These are phyloP conservation scores for Phengaris alcon DNA, from an alignment of 2,888 invertebrate genomes.

Conservation along the genomic window DNA sequence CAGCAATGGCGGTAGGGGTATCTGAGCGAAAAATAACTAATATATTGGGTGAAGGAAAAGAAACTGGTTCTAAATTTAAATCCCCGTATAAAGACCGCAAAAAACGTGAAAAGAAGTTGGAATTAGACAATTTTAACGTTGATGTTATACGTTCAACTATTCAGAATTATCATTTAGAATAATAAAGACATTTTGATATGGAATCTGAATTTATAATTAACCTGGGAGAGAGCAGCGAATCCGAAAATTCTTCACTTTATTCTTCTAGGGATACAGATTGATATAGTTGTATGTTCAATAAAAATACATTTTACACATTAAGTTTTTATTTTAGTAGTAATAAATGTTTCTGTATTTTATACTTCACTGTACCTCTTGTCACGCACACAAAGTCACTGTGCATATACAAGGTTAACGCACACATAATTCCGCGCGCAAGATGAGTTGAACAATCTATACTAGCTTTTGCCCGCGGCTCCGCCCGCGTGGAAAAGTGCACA, in stretches of 20 bases:
- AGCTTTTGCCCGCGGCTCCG: too few relatives aligned
- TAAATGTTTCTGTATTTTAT: too few relatives aligned
- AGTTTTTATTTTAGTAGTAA: neutral
- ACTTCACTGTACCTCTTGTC: too few relatives aligned
- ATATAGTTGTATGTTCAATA: neutral
- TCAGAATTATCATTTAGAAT: slow-evolving; percentile 35
- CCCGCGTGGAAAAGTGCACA: too few relatives aligned
- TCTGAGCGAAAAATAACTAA: slow-evolving; percentile 35
- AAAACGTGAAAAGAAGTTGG: slow-evolving; percentile 30
- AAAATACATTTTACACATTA: neutral
- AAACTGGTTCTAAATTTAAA: slow-evolving; percentile 33
- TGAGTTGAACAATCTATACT: too few relatives aligned
- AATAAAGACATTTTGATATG: slow-evolving; percentile 30
- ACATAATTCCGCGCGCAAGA: too few relatives aligned
- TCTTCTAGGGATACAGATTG: slow-evolving; percentile 6
- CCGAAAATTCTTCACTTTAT: slow-evolving; percentile 21
- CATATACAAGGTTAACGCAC: too few relatives aligned
- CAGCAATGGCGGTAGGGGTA: slow-evolving; percentile 34
- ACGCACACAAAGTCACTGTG: too few relatives aligned
- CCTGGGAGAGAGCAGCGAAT: slow-evolving; percentile 30
- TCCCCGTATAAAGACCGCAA: slow-evolving; percentile 34
- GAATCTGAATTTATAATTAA: slow-evolving; percentile 30
- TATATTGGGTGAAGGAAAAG: slow-evolving; percentile 34
- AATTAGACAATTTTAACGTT: slow-evolving; percentile 33
- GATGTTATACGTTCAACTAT: slow-evolving; percentile 35